These are phyloP conservation scores for Plodia interpunctella DNA, from an alignment of 1,140 invertebrate genomes.

Conservation along the genomic window DNA sequence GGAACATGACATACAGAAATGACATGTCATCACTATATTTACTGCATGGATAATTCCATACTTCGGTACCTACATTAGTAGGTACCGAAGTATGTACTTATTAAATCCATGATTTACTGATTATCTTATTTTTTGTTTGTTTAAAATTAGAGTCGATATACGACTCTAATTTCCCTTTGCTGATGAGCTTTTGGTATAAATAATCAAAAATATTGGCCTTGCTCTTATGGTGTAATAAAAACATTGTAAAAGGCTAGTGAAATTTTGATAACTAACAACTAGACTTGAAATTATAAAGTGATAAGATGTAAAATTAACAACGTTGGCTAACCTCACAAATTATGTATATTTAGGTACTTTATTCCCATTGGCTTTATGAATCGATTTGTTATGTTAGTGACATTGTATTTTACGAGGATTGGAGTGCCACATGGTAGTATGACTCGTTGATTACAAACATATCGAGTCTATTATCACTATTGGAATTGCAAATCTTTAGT, in stretches of 20 bases:
- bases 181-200: conserved; percentile 23
- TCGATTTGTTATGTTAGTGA: background rate
- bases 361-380: conserved; percentile 27
- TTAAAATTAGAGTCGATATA: conserved; percentile 26
- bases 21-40: too few relatives aligned
- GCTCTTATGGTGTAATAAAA: conserved; percentile 61
- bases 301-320: conserved; percentile 46
- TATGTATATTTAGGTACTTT: conserved; percentile 27
- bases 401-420: conserved; percentile 17
- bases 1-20: too few relatives aligned
- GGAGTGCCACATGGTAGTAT: conserved; percentile 15
- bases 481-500: conserved; percentile 13
- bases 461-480: conserved; percentile 6
- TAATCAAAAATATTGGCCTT: conserved; percentile 57
- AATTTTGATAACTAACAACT: conserved; percentile 73
- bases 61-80: too few relatives aligned
- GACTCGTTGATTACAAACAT: conserved; percentile 13
- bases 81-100: too few relatives aligned
- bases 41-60: too few relatives aligned
- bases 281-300: conserved; percentile 63
- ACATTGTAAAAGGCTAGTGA: conserved; percentile 74
- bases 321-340: background rate
- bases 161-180: conserved; percentile 31
- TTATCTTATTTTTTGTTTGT: conserved; percentile 12
- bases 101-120: conserved; percentile 20